Conservation (phyloP, 2,113 vertebrate species). For the Microcebus griseorufus region DNA sequence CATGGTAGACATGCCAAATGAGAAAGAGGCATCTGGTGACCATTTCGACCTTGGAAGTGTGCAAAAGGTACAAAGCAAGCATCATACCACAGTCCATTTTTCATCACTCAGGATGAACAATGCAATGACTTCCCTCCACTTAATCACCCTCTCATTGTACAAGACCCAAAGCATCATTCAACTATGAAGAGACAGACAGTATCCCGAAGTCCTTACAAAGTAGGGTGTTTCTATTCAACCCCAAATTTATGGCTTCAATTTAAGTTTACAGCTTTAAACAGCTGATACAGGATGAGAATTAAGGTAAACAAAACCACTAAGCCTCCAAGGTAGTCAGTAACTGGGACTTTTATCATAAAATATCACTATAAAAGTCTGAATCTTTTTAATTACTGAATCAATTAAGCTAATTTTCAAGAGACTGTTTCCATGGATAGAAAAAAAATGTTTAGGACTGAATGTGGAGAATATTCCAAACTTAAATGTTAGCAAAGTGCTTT, state of each 20-base stretch:
- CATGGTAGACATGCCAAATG: background rate
- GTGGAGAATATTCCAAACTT: background rate
- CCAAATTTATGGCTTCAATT: background rate
- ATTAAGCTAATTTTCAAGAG: constrained; percentile 31
- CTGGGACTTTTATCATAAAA: background rate
- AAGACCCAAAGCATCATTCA: background rate
- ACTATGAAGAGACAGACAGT: background rate
- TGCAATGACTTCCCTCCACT: background rate
- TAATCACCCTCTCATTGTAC: background rate
- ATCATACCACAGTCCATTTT: background rate
- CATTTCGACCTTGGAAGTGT: background rate
- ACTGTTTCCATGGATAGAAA: background rate
- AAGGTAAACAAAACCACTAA: constrained; percentile 26
- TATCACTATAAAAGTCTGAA: background rate
- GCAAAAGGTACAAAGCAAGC: background rate
- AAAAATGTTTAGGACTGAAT: background rate
- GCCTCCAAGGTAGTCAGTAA: background rate
- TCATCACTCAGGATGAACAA: background rate
- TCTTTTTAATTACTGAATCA: constrained; percentile 13
- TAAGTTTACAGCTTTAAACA: background rate
- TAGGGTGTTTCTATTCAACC: background rate
- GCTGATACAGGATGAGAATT: background rate
- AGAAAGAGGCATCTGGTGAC: background rate
- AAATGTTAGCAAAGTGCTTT: background rate
- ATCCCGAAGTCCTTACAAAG: background rate